Evolutionary conservation across 2,888 invertebrate species (phyloP).

Genomic region (Acleris holmiana): DNA sequence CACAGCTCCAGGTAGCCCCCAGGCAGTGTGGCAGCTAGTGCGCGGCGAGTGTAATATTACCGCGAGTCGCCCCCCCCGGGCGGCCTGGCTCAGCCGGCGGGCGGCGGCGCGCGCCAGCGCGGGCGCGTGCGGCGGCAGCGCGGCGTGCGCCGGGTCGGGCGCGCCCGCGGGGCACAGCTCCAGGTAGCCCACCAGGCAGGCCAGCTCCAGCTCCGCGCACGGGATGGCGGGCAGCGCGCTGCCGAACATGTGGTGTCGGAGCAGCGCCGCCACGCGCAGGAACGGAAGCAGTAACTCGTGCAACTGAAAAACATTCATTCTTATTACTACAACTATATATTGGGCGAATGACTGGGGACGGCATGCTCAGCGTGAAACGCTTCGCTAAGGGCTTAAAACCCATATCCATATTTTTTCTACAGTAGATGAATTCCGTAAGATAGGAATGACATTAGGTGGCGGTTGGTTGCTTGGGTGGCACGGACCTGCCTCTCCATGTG

Average conservation of each 20-base stretch:
- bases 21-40: conserved; percentile 69
- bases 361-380: too few relatives aligned
- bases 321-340: not conserved
- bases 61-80: conserved; percentile 66
- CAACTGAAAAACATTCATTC: conserved; percentile 73
- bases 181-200: conserved; percentile 90
- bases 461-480: too few relatives aligned
- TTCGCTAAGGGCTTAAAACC: not conserved
- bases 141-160: conserved; percentile 25
- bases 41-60: conserved; percentile 54
- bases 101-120: conserved; percentile 45
- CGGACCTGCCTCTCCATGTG: conserved; percentile 66
- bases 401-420: not conserved
- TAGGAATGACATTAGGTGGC: too few relatives aligned
- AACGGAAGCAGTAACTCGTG: conserved; percentile 93
- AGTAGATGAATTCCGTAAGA: not conserved
- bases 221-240: conserved; percentile 88
- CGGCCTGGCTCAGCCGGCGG: conserved; percentile 60
- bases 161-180: conserved; percentile 79
- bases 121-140: conserved; percentile 43
- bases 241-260: conserved; percentile 93
- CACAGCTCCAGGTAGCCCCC: not conserved
- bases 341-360: too few relatives aligned
- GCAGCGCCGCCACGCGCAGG: conserved; percentile 91
- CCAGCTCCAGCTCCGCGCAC: conserved; percentile 89